Base-by-base conservation (phyloP, 2,888 invertebrate genomes). In the Acronicta psi region DNA sequence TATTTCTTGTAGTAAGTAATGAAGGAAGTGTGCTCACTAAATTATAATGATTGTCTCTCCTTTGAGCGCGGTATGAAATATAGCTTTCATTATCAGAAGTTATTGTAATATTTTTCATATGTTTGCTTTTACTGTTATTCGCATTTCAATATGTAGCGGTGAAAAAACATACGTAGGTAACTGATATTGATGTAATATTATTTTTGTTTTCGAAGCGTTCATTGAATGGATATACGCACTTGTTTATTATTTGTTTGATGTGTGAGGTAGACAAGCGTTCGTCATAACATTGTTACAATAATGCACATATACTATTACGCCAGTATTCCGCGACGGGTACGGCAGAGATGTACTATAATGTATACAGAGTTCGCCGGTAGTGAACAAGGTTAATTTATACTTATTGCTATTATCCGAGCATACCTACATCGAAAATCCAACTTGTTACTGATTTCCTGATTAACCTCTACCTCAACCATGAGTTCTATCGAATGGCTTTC, bases 61-160 rank as follows among this genome's bases (percentile, higher is more conserved):
- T 70, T 71, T 66, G 44, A 69, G 49, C 47, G 52, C 49, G 52
- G 43, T 25, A 50, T 69, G 56, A 67, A 60, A 67, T 69, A 67
- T 60, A 51, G 59, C 55, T 53, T 52, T 52, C 73, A 60, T 67
- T 67, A 72, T 67, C 38, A 72, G 17, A 60, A 60, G 72, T 54
- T 72, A 67, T 67, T 60, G 44, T 60, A 51, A 49, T n/a, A 42
- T 59, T 68, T 68, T 72, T 59, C 51, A 36, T 66, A 47, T 38
- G 37, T 42, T 55, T 34, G 41, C 20, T 40, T 47, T 53, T 46
- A 51, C 45, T 38, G 36, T 47, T 71, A 45, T 72, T 67, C 53
- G 38, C 58, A 46, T 63, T 52, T 64, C 34, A 63, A 61, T 49
- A 49, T 41, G 54, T 40, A 63, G 46, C 43, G 7, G 56, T 38